Percentiles rank a stretch among this genome's conserved stretches.
Evolutionary conservation across 64 coral and sea anemone genomes (phyloP).

Genomic region (Dendronephthya gigantea): DNA sequence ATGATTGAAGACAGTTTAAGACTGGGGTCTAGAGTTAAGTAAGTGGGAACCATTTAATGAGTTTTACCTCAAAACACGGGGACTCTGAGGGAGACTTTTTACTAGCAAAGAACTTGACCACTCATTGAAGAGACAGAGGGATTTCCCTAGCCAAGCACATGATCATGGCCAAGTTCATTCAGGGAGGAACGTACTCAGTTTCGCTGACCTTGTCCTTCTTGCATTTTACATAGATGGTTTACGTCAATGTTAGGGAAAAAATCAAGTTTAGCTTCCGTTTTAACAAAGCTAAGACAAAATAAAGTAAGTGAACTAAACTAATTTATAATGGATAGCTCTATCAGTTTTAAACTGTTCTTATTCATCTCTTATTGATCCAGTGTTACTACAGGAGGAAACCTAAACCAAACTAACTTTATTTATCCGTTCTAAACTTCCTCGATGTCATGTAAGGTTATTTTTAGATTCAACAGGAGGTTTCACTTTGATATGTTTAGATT

Average conservation of each 20-base stretch:
- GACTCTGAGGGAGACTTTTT: too few relatives aligned
- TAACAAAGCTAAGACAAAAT: slow-evolving; percentile 60
- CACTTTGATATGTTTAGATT: slow-evolving; percentile 22
- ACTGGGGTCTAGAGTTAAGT: slow-evolving; percentile 68
- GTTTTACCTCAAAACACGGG: neutral
- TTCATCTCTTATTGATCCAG: too few relatives aligned
- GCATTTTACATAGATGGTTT: slow-evolving; percentile 61
- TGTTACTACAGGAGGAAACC: too few relatives aligned
- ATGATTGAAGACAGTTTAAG: slow-evolving; percentile 80
- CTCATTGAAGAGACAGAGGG: too few relatives aligned
- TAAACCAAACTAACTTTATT: too few relatives aligned
- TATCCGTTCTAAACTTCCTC: too few relatives aligned
- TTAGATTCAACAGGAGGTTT: too few relatives aligned
- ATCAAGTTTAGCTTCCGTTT: slow-evolving; percentile 54
- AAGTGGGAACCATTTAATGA: neutral
- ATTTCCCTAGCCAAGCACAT: too few relatives aligned
- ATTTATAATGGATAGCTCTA: neutral
- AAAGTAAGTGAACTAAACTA: slow-evolving; percentile 45
- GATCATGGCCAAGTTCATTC: too few relatives aligned
- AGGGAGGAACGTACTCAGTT: too few relatives aligned
- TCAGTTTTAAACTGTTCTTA: neutral
- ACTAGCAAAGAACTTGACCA: too few relatives aligned
- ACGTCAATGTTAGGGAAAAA: slow-evolving; percentile 98
- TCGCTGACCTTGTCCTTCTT: neutral
- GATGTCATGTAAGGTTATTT: too few relatives aligned